These are phyloP conservation scores for Tenthredo livida DNA, from an alignment of 2,888 invertebrate genomes.

Conservation along the genomic window DNA sequence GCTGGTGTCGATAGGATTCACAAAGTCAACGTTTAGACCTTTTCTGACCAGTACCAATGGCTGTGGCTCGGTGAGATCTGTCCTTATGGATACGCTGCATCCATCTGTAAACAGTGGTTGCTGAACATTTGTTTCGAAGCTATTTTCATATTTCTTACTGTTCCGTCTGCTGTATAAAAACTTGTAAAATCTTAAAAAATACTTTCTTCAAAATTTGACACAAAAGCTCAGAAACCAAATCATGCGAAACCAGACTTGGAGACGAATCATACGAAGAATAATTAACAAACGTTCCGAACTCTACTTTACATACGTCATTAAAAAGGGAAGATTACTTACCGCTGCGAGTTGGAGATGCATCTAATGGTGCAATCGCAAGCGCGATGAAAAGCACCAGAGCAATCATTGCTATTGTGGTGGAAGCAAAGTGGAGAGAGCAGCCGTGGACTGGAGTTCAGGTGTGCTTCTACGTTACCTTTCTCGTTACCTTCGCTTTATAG, in stretches of 20 bases:
- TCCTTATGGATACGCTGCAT: constrained; percentile 79
- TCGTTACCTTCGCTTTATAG: constrained; percentile 15
- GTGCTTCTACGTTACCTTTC: not conserved
- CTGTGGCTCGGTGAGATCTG: constrained; percentile 81
- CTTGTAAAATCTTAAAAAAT: not conserved
- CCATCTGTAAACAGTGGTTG: constrained; percentile 39
- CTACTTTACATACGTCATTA: not conserved
- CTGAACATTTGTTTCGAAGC: not conserved
- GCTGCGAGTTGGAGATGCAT: constrained; percentile 30
- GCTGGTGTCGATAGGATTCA: constrained; percentile 63
- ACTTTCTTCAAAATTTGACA: not conserved
- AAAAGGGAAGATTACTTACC: not conserved
- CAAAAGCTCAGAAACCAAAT: not conserved
- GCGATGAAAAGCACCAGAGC: not conserved
- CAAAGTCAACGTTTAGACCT: constrained; percentile 56
- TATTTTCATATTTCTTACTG: not conserved
- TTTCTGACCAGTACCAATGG: constrained; percentile 79
- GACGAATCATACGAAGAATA: not conserved
- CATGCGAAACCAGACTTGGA: not conserved
- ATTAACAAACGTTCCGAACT: not conserved
- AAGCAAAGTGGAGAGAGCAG: not conserved
- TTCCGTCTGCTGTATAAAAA: not conserved
- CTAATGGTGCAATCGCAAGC: not conserved
- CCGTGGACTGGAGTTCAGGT: not conserved
- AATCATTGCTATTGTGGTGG: not conserved